These are phyloP conservation scores for Mormyrops boulengeri DNA, from an alignment of 2,797 vertebrate species.

Conservation along the genomic window DNA sequence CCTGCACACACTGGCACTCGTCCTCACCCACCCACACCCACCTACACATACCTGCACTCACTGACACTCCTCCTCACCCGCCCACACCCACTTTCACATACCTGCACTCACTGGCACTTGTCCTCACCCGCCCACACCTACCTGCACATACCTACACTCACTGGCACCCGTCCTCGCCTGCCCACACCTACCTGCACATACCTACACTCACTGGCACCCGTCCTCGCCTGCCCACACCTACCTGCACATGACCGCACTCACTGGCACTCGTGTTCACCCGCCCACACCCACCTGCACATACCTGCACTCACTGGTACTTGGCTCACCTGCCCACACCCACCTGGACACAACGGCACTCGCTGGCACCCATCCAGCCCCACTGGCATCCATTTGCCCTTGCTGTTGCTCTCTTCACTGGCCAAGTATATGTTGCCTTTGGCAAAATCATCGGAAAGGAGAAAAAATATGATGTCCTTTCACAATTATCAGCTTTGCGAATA, in stretches of 20 bases:
- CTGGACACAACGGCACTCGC: background rate
- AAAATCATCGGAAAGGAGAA: slow-evolving; percentile 80
- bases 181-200: background rate
- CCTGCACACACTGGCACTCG: background rate
- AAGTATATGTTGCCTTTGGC: slow-evolving; percentile 80
- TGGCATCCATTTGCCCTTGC: slow-evolving; percentile 39
- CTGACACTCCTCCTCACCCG: background rate
- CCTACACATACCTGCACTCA: background rate
- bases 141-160: background rate
- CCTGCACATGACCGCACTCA: too few species aligned
- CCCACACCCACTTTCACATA: background rate
- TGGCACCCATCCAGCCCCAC: background rate
- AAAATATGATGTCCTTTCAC: slow-evolving; percentile 85
- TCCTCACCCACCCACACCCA: background rate
- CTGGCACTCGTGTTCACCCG: too few species aligned
- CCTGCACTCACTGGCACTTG: too few species aligned
- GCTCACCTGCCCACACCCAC: background rate
- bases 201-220: too few species aligned
- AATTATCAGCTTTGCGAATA: slow-evolving; percentile 97
- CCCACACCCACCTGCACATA: too few species aligned
- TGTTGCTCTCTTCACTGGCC: slow-evolving; percentile 58
- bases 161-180: background rate
- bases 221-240: too few species aligned
- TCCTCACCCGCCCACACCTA: background rate
- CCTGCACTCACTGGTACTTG: too few species aligned